Evolutionary conservation across 2,113 vertebrate genomes (phyloP).

Genomic region (Lepus europaeus): DNA sequence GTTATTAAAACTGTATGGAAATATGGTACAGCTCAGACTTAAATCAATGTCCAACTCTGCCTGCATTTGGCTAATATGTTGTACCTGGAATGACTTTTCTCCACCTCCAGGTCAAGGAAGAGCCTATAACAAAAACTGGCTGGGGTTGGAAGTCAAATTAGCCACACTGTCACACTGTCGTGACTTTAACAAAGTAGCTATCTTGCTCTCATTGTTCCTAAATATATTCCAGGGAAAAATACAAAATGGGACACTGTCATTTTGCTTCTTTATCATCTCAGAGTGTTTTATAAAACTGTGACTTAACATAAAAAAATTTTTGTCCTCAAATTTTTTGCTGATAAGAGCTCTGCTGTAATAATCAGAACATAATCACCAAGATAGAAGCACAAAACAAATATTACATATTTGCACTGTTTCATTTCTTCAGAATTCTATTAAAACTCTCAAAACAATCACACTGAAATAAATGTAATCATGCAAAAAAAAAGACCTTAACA

Average conservation of each 20-base stretch:
- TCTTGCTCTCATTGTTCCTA: neutral
- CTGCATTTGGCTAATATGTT: neutral
- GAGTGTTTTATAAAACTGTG: constrained; percentile 32
- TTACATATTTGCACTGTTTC: neutral
- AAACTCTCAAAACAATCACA: neutral
- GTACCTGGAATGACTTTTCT: neutral
- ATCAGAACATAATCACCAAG: neutral
- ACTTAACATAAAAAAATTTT: neutral
- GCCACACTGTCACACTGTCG: neutral
- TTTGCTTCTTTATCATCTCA: constrained; percentile 3
- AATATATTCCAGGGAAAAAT: neutral
- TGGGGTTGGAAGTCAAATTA: neutral
- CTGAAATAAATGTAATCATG: constrained; percentile 10
- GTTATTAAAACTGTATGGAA: neutral
- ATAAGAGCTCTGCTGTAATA: constrained; percentile 32
- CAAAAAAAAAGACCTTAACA: neutral
- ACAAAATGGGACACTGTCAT: neutral
- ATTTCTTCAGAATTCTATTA: constrained; percentile 14
- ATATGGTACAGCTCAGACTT: neutral
- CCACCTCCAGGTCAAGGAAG: neutral
- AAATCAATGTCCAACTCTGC: neutral
- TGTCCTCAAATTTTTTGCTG: constrained; percentile 45
- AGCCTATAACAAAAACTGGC: neutral
- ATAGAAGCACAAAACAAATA: constrained; percentile 9
- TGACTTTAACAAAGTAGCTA: neutral